Evolutionary conservation across 2,888 invertebrate species (phyloP), one percentile per base, ranked within the genome.

Genomic region (Allolobophora icterica): DNA sequence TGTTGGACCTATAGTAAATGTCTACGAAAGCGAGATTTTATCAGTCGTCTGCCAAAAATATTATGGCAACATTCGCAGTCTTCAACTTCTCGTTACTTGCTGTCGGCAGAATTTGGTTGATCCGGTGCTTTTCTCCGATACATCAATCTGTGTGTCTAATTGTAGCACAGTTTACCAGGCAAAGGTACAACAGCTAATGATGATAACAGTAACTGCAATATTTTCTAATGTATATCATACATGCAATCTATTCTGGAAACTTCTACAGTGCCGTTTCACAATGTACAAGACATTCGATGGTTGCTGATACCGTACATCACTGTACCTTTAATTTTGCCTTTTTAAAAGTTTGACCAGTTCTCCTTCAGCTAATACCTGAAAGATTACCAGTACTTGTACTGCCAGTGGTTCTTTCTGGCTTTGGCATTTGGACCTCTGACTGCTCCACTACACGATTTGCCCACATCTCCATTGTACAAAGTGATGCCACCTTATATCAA

Each of bases 41-140:
- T 71, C 71, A 1, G 71, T 71, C 71, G n/a, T 71, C 71, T 71
- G n/a, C 71, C 71, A 71, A 11, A 71, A 71, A 71, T 71, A 13
- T 71, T 71, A 71, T 71, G n/a, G 71, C n/a, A 71, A 71, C 71
- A 71, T 30, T 30, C 71, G n/a, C n/a, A n/a, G n/a, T 71, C 71
- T 71, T 71, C 71, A n/a, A n/a, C n/a, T 71, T 71, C 71, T 71
- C n/a, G n/a, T 71, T 71, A 71, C 71, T 71, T 71, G 71, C 71
- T 71, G 71, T 71, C 71, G 71, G 8, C 30, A 71, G n/a, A 71
- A 71, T 71, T 71, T 71, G 71, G 71, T 11, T 1, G 71, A 71
- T 71, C 30, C 71, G 13, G 71, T 4, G n/a, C 71, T 71, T n/a
- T 71, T 71, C 71, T 13, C 11, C n/a, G 71, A 71, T 71, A n/a